A percentile compares a stretch with the other conserved stretches of the same genome.
Evolutionary conservation across 2,888 invertebrate genomes (phyloP).

Genomic region (Clepsis dumicolana): DNA sequence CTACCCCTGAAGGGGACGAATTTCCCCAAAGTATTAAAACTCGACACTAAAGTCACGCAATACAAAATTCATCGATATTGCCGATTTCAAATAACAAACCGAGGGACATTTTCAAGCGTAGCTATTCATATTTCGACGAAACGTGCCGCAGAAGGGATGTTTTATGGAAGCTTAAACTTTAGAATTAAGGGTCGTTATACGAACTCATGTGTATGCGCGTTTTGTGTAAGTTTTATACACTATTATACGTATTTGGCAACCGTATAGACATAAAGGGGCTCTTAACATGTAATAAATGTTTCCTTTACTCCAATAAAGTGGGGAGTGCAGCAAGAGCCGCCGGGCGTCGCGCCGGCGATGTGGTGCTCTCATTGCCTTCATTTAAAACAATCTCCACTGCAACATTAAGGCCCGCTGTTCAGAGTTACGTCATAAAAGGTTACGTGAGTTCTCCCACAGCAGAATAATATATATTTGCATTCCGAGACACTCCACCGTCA

Average conservation of each 20-base stretch:
- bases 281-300: constrained; percentile 79
- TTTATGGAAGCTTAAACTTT: constrained; percentile 49
- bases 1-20: constrained; percentile 69
- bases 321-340: constrained; percentile 60
- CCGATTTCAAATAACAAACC: constrained; percentile 58
- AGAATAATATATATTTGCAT: constrained; percentile 1
- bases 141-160: constrained; percentile 43
- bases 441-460: constrained; percentile 5
- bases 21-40: constrained; percentile 74
- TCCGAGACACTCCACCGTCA: background rate
- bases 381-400: constrained; percentile 68
- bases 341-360: constrained; percentile 48
- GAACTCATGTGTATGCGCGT: constrained; percentile 49
- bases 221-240: constrained; percentile 55
- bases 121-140: constrained; percentile 45
- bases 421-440: constrained; percentile 22
- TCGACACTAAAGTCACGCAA: constrained; percentile 65
- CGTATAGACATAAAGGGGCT: constrained; percentile 73
- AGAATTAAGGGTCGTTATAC: constrained; percentile 45
- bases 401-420: constrained; percentile 51
- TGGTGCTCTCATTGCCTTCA: constrained; percentile 67
- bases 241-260: constrained; percentile 69
- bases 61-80: constrained; percentile 81
- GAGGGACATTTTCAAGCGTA: constrained; percentile 51
- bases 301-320: constrained; percentile 72